Base-by-base conservation (phyloP, 37 sponge, comb jelly and placozoan species). In the Axinella damicornis region DNA sequence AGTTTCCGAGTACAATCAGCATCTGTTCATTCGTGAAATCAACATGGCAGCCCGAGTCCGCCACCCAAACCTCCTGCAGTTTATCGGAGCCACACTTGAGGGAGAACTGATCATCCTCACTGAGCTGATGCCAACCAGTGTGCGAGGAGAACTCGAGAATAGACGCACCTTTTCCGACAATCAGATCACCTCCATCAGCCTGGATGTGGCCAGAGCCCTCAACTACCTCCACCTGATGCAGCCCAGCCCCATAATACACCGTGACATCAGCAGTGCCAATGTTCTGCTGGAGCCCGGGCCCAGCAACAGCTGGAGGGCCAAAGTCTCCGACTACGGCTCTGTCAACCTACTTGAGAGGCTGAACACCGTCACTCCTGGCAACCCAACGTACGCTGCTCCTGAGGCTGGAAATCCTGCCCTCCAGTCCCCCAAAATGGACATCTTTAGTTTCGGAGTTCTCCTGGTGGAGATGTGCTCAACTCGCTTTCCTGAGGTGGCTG, bases 231-330 rank as follows among this genome's bases (percentile, higher is more conserved):
- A 93, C 72, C 58, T 65, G 21, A 81, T 81, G 72, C 60, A 17
- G 17, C 89, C 93, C 17, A 73, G 80, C 53, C 93, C 93, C 2
- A 83, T 93, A 30, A 86, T 93, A 54, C 94, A 93, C 61, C 79
- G 94, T 30, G 87, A 93, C 70, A 77, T 93, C 79, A 93, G 87
- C 69, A 93, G 89, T 58, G 73, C 83, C 65, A 93, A 89, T 68
- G 90, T 93, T 12, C 74, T 93, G 6, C 79, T 93, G 22, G 34
- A 86, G 30, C 65, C 90, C 2, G 27, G 16, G 14, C 77, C 77
- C 4, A 52, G 34, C 19, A 63, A 56, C 14, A 18, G 40, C 2
- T 89, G 94, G 94, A 57, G 25, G 32, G 94, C 94, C 28, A 93
- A 93, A 58, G 69, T 93, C 28, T 79, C 89, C 33, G 90, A 89